Evolutionary conservation across 2,113 vertebrate species (phyloP).

Genomic region (Lamprologus lemairii): DNA sequence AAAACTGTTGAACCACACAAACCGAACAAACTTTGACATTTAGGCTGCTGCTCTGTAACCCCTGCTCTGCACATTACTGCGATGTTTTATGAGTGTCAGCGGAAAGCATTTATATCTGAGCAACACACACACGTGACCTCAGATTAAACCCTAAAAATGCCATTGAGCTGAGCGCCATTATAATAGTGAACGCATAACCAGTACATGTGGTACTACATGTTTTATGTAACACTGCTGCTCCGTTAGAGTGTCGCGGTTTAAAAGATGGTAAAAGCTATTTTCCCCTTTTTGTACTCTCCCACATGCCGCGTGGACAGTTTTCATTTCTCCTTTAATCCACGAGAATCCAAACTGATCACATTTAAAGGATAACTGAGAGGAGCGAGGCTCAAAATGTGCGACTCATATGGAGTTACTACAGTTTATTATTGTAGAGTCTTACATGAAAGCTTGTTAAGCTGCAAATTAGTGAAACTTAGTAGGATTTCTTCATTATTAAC

Average conservation of each 20-base stretch:
- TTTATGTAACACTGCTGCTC: too few relatives aligned
- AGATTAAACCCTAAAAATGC: background rate
- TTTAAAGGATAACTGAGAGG: background rate
- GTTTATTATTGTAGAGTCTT: background rate
- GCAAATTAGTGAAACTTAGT: background rate
- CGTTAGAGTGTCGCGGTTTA: accelerated
- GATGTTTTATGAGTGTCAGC: accelerated
- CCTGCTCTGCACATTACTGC: accelerated
- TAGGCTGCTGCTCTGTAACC: background rate
- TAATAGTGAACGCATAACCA: background rate
- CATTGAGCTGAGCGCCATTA: background rate
- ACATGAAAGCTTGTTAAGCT: background rate
- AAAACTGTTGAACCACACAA: background rate
- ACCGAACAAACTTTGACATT: background rate
- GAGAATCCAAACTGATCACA: accelerated
- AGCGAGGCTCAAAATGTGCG: background rate
- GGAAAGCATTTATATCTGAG: background rate
- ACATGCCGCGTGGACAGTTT: accelerated
- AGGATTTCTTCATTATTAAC: background rate
- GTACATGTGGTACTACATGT: background rate
- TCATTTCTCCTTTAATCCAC: background rate
- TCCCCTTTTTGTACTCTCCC: accelerated
- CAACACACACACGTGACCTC: background rate
- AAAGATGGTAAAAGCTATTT: background rate
- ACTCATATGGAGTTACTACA: background rate